Base-by-base conservation (phyloP, 2,888 invertebrate genomes). In the Chymomyza caudatula region DNA sequence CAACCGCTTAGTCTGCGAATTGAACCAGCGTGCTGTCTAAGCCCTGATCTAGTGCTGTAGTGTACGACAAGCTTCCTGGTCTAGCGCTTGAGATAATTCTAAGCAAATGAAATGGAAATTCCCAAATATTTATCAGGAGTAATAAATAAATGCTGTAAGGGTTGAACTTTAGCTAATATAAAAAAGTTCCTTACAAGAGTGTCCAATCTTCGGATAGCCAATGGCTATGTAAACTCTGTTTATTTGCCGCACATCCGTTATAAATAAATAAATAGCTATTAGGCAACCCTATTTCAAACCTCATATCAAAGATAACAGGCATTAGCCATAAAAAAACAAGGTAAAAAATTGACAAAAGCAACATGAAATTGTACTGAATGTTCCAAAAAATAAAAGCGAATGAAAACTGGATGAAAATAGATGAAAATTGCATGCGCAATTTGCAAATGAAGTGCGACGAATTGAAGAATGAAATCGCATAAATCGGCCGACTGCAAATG, bases 211-310 rank as follows among this genome's bases (percentile, higher is more conserved):
- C 29, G 11, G n/a, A n/a, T 4, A 2, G 2, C 11, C 11, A 4
- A 4, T 11, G 1, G 2, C 11, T 11, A 4, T 37, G 29, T 11
- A 37, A 11, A 37, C 42, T 37, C 19, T 20, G 22, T 66, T 58
- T 53, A 37, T 22, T 37, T 51, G 19, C 52, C 52, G 59, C 58
- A 63, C 42, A 69, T 73, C 65, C 66, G 62, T 63, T 69, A 67
- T 75, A 78, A 77, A 79, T 82, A 82, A 82, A 77, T 82, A 60
- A 78, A 77, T 68, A 62, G 57, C 74, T 58, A 62, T 74, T 65
- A 67, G 67, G 29, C 11, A 17, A 2, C 19, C 6, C 11, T 6
- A 3, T 6, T 47, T 17, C 17, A 47, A 47, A 19, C 15, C 6
- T 47, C 6, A 11, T 17, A 13, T 15, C 6, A 47, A 47, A 47